Conservation (phyloP, 2,113 vertebrate species). For the Phalacrocorax pelagicus region DNA sequence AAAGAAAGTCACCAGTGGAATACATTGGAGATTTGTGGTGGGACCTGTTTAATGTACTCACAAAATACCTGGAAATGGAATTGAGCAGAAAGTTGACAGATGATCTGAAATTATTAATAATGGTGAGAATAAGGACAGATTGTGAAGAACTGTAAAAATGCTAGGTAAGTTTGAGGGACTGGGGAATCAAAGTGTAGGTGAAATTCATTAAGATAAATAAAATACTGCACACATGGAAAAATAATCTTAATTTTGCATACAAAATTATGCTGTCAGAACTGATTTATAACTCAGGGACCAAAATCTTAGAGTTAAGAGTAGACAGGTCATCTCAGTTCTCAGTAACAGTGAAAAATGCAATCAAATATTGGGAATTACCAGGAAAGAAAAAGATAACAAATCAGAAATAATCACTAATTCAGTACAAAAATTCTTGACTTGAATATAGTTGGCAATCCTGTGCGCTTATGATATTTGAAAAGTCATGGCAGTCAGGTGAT, state of each 20-base stretch:
- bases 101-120: neutral
- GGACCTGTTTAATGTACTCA: neutral
- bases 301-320: neutral
- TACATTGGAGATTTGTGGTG: neutral
- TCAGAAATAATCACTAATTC: neutral
- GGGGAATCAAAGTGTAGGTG: neutral
- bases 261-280: neutral
- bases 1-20: neutral
- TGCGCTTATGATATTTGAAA: too few species aligned
- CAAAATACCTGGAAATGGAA: neutral
- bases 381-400: neutral
- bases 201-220: neutral
- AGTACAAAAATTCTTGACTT: neutral
- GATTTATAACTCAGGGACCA: neutral
- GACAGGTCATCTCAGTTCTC: neutral
- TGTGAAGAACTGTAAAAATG: neutral
- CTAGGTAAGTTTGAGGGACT: neutral
- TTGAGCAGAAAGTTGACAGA: neutral
- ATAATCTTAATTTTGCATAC: neutral
- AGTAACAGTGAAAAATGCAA: neutral
- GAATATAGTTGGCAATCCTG: neutral
- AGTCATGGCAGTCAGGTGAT: too few species aligned
- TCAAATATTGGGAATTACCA: neutral
- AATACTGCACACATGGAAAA: neutral
- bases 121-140: neutral